phyloP scores from a whole-genome alignment of 1,140 invertebrate genomes.

The Drosophila tani region DNA sequence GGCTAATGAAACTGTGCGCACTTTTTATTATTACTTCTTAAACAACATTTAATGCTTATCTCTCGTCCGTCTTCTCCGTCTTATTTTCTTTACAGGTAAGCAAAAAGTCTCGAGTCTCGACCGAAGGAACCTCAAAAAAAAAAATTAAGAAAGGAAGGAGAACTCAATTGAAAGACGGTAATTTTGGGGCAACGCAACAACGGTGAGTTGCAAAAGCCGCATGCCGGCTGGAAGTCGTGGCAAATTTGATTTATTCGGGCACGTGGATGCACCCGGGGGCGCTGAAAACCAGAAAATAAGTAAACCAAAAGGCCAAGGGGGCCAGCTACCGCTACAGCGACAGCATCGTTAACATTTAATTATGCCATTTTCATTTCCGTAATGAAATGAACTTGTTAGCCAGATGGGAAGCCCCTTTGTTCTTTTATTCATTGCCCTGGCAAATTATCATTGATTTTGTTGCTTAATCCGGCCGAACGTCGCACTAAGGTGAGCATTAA shows the following conservation, averaged over 20 bases:
- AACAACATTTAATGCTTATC: conserved; percentile 69
- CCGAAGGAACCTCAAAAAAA: not conserved
- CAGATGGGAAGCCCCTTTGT: conserved; percentile 45
- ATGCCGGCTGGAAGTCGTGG: conserved; percentile 21
- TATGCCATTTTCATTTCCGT: conserved; percentile 67
- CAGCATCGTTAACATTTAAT: conserved; percentile 77
- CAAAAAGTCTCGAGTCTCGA: conserved; percentile 11
- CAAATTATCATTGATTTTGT: conserved; percentile 78
- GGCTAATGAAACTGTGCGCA: conserved; percentile 68
- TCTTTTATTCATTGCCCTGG: conserved; percentile 49
- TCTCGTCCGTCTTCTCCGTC: conserved; percentile 10
- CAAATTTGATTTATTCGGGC: conserved; percentile 57
- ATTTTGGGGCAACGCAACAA: conserved; percentile 18
- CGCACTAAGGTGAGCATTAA: conserved; percentile 60
- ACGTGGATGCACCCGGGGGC: conserved; percentile 56
- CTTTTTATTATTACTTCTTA: conserved; percentile 60
- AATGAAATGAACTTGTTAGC: conserved; percentile 75
- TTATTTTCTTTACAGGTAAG: conserved; percentile 61
- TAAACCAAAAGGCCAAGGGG: conserved; percentile 6
- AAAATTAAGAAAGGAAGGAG: not conserved
- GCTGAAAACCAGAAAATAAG: conserved; percentile 6
- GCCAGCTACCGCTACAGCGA: conserved; percentile 16
- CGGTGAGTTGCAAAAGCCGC: conserved; percentile 48
- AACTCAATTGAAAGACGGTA: conserved; percentile 36
- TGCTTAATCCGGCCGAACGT: conserved; percentile 63